A percentile compares a stretch with the other conserved stretches of the same genome.
These are phyloP conservation scores for Mallateleia sp. DNA, from an alignment of 2,888 invertebrate genomes.

Conservation along the genomic window DNA sequence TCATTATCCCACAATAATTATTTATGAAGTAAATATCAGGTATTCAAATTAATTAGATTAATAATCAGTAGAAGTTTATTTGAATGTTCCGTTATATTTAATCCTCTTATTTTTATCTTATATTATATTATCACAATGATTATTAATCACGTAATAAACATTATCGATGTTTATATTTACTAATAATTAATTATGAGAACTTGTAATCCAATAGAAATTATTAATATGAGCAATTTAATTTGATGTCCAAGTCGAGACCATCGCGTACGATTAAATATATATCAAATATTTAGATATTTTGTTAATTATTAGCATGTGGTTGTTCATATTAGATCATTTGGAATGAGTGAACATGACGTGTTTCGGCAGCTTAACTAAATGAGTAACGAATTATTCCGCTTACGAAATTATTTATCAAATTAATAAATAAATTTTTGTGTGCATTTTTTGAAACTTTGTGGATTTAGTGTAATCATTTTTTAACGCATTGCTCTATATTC, in stretches of 20 bases:
- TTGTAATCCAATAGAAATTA: slow-evolving; percentile 27
- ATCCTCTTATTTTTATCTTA: too few species aligned
- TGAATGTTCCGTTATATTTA: too few species aligned
- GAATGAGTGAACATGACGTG: too few species aligned
- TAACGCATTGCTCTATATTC: slow-evolving; percentile 49
- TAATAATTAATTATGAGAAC: background rate
- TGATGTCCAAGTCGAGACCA: background rate
- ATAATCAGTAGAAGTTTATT: too few species aligned
- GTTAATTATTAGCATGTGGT: too few species aligned
- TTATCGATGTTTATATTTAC: background rate
- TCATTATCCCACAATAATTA: too few species aligned
- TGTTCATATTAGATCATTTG: too few species aligned
- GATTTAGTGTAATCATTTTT: slow-evolving; percentile 28
- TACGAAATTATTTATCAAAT: background rate
- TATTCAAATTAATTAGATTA: too few species aligned
- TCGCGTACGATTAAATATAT: background rate
- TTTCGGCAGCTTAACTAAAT: background rate
- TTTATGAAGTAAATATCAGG: too few species aligned
- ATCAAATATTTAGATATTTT: background rate
- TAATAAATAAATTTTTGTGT: background rate
- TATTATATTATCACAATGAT: background rate
- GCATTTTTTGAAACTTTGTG: slow-evolving; percentile 12
- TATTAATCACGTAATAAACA: slow-evolving; percentile 16
- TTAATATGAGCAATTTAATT: slow-evolving; percentile 20
- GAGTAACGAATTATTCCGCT: background rate